Base-by-base conservation (phyloP, 2,113 vertebrate species). In the Rhinoderma darwinii region DNA sequence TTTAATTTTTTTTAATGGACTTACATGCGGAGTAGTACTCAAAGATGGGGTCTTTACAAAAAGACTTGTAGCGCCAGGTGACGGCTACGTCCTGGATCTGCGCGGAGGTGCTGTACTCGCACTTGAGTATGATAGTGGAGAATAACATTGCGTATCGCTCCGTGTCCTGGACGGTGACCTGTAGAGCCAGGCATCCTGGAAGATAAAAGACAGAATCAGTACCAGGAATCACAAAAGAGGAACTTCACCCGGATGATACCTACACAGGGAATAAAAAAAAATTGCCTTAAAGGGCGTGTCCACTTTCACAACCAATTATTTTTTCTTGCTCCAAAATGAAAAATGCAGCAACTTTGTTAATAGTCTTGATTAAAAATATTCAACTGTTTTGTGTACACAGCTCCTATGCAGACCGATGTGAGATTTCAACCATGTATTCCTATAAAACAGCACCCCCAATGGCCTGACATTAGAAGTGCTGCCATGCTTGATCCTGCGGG, bases 11-110 rank as follows among this genome's bases (percentile, higher is more conserved):
- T 66, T n/a, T n/a, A n/a, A n/a, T n/a, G n/a, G n/a, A 35, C 94
- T 95, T 90, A 98, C 98, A 94, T 83, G 92, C 92, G 44, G 96
- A 96, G 89, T 97, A 97, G 90, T 97, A 98, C 43, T 99, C 95
- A 88, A 99, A 95, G 76, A 99, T 95, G 0, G 98, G 98, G 88
- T 99, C 98, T 91, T 95, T 97, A 94, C 98, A 99, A 94, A 97
- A 99, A 84, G 97, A 96, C 92, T 98, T 99, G 93, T 72, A 99
- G 81, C 88, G 93, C 98, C 98, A 99, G 0, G 95, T 97, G 93
- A 99, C 93, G 30, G 97, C 89, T 27, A 98, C 96, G 0, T 96
- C 95, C 87, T 98, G 97, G 61, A 91, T 89, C 88, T 88, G 95
- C 0, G 96, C 95, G 0, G 97, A 98, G 41, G 98, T 99, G 90